phyloP scores from a whole-genome alignment of 2,113 vertebrate genomes.

The Salvator merianae region DNA sequence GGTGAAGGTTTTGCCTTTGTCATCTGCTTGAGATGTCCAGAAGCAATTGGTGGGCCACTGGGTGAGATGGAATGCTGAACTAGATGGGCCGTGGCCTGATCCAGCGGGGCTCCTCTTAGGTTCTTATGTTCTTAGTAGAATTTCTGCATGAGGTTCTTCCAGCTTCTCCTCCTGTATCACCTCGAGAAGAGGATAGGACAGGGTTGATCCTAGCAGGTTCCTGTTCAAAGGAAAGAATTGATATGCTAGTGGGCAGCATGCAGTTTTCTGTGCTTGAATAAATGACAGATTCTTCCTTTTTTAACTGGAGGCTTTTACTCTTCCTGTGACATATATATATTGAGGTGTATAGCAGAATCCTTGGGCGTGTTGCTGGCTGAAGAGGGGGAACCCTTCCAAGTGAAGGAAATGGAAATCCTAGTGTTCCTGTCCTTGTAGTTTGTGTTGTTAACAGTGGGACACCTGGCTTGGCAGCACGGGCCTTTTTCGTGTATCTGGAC shows the following conservation, averaged over 20 bases:
- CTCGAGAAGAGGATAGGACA: neutral
- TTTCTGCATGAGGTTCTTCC: neutral
- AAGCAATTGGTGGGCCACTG: too few species aligned
- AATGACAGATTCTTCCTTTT: neutral
- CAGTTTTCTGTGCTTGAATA: neutral
- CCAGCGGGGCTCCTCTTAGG: too few species aligned
- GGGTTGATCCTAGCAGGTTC: neutral
- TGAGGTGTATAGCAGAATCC: neutral
- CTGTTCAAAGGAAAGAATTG: neutral
- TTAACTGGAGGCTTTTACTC: neutral
- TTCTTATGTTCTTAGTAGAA: neutral
- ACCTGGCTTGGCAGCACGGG: neutral
- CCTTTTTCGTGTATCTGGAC: neutral
- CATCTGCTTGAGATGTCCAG: too few species aligned
- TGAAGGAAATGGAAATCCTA: neutral
- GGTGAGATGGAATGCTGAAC: too few species aligned
- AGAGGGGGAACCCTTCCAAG: neutral
- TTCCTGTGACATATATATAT: neutral
- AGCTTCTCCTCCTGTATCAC: neutral
- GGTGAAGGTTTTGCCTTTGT: too few species aligned
- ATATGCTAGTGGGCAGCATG: too few species aligned
- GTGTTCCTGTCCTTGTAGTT: neutral
- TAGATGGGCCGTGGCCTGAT: too few species aligned
- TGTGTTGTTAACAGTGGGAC: neutral
- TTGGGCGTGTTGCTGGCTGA: neutral